These are phyloP conservation scores for Leptoclinus maculatus DNA, from an alignment of 2,797 vertebrate genomes.

Conservation along the genomic window DNA sequence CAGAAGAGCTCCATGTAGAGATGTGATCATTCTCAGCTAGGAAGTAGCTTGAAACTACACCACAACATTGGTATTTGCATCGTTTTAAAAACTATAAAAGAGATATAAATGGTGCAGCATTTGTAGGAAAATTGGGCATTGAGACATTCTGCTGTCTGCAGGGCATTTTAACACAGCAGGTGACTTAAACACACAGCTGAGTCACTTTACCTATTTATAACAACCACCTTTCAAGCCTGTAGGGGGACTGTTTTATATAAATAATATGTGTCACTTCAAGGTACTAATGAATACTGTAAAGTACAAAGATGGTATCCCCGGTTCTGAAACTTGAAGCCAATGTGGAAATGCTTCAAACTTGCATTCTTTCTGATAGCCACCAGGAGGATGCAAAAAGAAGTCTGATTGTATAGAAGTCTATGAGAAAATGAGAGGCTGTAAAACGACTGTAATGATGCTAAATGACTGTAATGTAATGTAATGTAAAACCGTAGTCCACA, in stretches of 20 bases:
- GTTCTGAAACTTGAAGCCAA: background rate
- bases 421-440: background rate
- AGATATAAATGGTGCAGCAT: background rate
- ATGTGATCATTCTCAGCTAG: background rate
- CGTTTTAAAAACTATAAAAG: conserved; percentile 4
- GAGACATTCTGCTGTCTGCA: background rate
- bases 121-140: no score
- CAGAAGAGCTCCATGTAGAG: background rate
- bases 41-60: background rate
- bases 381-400: background rate
- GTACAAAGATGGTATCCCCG: background rate
- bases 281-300: background rate
- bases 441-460: no score
- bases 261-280: background rate
- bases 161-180: conserved; percentile 12
- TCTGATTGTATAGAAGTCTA: background rate
- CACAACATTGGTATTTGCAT: background rate
- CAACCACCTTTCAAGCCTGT: background rate
- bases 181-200: conserved; percentile 2
- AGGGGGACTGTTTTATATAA: background rate
- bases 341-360: background rate
- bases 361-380: background rate
- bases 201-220: conserved; percentile 10
- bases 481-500: background rate
- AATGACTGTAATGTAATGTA: no score